Base-by-base conservation (phyloP, 1,140 invertebrate genomes). In the Drosophila prosaltans region DNA sequence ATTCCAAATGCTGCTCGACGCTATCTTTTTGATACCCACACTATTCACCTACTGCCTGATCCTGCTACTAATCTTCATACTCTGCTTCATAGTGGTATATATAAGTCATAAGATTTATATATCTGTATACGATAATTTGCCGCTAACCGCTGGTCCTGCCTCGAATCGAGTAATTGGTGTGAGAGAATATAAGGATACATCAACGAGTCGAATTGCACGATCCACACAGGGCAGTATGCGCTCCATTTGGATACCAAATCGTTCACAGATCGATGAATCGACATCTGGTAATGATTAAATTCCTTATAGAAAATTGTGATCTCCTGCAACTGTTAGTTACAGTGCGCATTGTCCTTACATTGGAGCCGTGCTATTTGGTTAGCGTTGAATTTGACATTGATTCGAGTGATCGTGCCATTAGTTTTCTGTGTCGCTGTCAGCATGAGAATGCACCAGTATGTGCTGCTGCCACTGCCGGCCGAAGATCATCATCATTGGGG, bases 51-150 rank as follows among this genome's bases (percentile, higher is more conserved):
- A 92, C 59, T 65, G 76, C 61, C 69, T 92, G 6, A 91, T 92
- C 26, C 51, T 80, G 30, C 73, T 92, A 26, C 83, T 92, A n/a
- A 75, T 91, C 30, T 60, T 76, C 63, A 92, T 92, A 67, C 72
- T 92, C 48, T 81, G 86, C 75, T 92, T 92, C 51, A 86, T 92
- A 55, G 89, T 92, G n/a, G 72, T 89, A 58, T 92, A 92, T 61
- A 83, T 92, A 59, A 88, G 78, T 36, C 91, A 92, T 58, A 92
- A 90, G 74, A 83, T 92, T 26, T 92, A 92, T 16, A 79, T 90
- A 5, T 84, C 80, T 51, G 74, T 92, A 24, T 92, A 90, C 58
- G 91, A 92, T 30, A 92, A 88, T 67, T 59, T 92, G 69, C 91
- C 91, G 8, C 43, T 91, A 69, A 67, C 86, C 21, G 69, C 39